A percentile compares a stretch with the other conserved stretches of the same genome.
These are phyloP conservation scores for Drosophila testacea DNA, from an alignment of 2,888 invertebrate species.

Conservation along the genomic window DNA sequence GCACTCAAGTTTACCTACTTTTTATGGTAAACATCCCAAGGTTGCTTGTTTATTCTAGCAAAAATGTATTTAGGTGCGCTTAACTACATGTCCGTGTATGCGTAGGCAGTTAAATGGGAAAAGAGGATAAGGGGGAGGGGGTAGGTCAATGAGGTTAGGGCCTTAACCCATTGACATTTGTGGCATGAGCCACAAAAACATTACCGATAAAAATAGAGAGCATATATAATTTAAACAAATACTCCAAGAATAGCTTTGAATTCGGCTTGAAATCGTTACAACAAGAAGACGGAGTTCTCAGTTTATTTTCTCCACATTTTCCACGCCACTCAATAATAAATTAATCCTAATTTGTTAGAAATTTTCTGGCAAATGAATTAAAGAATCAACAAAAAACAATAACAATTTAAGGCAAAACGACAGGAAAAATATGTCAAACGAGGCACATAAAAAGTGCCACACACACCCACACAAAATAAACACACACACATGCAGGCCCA, in stretches of 20 bases:
- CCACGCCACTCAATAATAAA: conserved; percentile 19
- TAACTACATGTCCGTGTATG: conserved; percentile 61
- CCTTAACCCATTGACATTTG: conserved; percentile 35
- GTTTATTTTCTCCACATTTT: background rate
- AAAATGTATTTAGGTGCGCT: conserved; percentile 81
- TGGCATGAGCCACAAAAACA: conserved; percentile 13
- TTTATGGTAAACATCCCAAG: conserved; percentile 81
- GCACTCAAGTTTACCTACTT: conserved; percentile 82
- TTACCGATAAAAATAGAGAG: conserved; percentile 33
- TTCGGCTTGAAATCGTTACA: conserved; percentile 8
- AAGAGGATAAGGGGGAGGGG: background rate
- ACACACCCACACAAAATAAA: conserved; percentile 13
- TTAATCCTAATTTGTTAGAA: conserved; percentile 25
- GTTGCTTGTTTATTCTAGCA: conserved; percentile 82
- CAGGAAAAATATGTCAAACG: conserved; percentile 33
- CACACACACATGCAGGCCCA: conserved; percentile 9
- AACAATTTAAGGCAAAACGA: conserved; percentile 13
- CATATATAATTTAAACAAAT: conserved; percentile 62
- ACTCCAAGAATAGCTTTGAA: conserved; percentile 27
- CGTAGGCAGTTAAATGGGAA: background rate
- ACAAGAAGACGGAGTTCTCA: background rate
- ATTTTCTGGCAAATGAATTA: conserved; percentile 19
- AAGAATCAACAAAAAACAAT: background rate
- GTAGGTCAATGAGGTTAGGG: conserved; percentile 40
- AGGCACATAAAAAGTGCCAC: conserved; percentile 31